Base-by-base conservation (phyloP, 2,113 vertebrate species). In the Tyrannus savana region DNA sequence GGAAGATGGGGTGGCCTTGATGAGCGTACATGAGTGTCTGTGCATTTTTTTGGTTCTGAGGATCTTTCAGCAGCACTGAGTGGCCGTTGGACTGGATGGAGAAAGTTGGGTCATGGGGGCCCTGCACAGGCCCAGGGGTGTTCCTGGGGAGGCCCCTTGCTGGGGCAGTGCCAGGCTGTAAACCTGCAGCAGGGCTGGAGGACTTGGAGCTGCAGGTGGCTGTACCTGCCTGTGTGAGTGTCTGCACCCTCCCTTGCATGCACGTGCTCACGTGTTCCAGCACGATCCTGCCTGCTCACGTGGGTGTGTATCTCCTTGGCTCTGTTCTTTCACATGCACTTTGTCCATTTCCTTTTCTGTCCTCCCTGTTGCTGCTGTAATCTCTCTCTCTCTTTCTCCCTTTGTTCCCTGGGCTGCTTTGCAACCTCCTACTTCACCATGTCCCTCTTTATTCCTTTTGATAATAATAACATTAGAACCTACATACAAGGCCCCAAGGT, bases 391-490 rank as follows among this genome's bases (percentile, higher is more conserved):
- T 80, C 78, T 69, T 74, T 39, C 53, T 87, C 37, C 59, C 66
- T 95, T 95, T 94, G 91, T 95, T 94, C 71, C 71, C 84, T 79
- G 77, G 79, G 79, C 91, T 92, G 89, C 91, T 95, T 91, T 79
- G 41, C 76, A 77, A 53, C 82, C 63, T 88, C 44, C 76, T 68
- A 55, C 83, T 79, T 87, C 46, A 62, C 87, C 35, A 12, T 75
- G 83, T 87, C 80, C 89, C 63, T 92, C 74, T 96, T 92, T 78
- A 85, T 94, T 92, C 81, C 67, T 93, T 94, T 96, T 89, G 84
- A 93, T 89, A 94, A 87, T 86, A 80, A 68, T 73, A 90, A 86
- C 85, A 55, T 79, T 73, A 79, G 86, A 92, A 84, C 72, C 39
- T 41, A 31, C 39, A 13, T n/a, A 33, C 73, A 60, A 82, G 77